A percentile compares a stretch with the other conserved stretches of the same genome.
Evolutionary conservation across 2,797 vertebrate genomes (phyloP).

Genomic region (Premnoplex brunnescens): DNA sequence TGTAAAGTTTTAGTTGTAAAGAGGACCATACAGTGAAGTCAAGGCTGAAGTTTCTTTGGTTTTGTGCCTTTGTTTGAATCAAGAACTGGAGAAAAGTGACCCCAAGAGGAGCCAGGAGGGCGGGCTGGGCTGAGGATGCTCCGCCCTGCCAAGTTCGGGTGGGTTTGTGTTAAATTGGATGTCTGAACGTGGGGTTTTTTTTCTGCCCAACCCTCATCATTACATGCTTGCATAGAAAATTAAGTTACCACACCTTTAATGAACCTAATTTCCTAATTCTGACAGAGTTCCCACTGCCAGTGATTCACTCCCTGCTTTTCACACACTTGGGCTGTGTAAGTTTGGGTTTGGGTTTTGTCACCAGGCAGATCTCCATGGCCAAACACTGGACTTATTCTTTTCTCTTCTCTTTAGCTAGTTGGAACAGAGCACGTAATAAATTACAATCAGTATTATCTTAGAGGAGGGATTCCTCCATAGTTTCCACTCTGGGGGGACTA

Average conservation of each 20-base stretch:
- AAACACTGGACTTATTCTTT: slow-evolving; percentile 28
- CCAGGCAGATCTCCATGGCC: slow-evolving; percentile 34
- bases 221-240: slow-evolving; percentile 70
- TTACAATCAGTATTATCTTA: background rate
- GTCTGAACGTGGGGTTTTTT: background rate
- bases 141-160: slow-evolving; percentile 65
- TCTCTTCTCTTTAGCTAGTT: background rate
- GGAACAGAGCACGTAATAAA: background rate
- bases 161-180: slow-evolving; percentile 59
- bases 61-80: background rate
- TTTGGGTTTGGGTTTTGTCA: background rate
- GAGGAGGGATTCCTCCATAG: slow-evolving; percentile 13
- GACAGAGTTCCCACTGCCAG: slow-evolving; percentile 71
- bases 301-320: slow-evolving; percentile 73
- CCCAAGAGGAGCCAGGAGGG: slow-evolving; percentile 26
- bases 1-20: background rate
- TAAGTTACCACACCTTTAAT: slow-evolving; percentile 79
- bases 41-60: background rate
- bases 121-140: slow-evolving; percentile 23
- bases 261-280: slow-evolving; percentile 76
- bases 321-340: slow-evolving; percentile 62
- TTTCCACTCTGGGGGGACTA: background rate
- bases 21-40: background rate
- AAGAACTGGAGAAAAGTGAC: background rate
- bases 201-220: slow-evolving; percentile 62